Conservation (phyloP, 2,113 vertebrate genomes). For the Ameiurus melas region DNA sequence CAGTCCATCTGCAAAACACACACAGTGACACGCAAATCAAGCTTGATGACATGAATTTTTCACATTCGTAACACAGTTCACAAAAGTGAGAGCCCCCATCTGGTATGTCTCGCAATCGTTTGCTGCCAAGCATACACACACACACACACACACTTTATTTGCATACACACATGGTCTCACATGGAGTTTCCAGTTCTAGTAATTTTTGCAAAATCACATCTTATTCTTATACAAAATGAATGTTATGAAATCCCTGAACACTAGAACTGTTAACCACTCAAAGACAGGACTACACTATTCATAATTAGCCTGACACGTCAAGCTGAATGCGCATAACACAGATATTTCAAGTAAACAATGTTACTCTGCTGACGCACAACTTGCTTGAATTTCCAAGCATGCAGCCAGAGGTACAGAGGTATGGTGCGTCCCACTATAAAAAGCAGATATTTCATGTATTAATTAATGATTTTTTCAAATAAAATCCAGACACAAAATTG, state of each 20-base stretch:
- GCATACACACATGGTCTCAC: constrained; percentile 22
- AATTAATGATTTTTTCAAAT: background rate
- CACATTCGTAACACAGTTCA: constrained; percentile 55
- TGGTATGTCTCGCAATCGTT: constrained; percentile 44
- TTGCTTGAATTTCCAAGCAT: background rate
- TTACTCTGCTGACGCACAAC: background rate
- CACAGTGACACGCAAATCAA: constrained; percentile 38
- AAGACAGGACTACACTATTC: background rate
- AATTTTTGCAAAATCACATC: background rate
- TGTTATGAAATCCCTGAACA: background rate
- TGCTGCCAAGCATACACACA: constrained; percentile 43
- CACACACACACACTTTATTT: background rate
- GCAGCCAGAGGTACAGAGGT: background rate
- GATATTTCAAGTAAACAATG: background rate
- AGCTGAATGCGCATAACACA: background rate
- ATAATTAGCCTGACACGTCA: background rate
- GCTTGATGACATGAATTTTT: constrained; percentile 61
- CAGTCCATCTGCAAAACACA: constrained; percentile 82
- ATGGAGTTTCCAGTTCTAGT: background rate
- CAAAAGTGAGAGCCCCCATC: constrained; percentile 38
- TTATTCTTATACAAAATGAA: background rate
- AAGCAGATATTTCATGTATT: background rate
- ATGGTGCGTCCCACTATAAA: background rate
- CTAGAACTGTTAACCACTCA: background rate
- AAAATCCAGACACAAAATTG: background rate